phyloP scores from a whole-genome alignment of 2,888 invertebrate genomes.

The Mythimna vitellina region DNA sequence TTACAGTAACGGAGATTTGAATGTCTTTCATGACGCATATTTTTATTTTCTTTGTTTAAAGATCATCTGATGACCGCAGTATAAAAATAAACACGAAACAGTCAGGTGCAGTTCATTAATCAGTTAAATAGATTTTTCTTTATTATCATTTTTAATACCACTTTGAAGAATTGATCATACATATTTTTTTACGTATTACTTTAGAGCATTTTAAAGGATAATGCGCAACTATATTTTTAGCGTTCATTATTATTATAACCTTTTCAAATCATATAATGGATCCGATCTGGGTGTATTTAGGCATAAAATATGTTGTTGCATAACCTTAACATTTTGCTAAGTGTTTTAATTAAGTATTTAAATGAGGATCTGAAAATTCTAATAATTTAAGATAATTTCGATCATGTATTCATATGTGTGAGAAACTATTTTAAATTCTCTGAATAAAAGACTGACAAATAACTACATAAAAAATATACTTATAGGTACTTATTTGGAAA shows the following conservation, averaged over 20 bases:
- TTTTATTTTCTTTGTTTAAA: slow-evolving; percentile 2
- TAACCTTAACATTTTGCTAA: slow-evolving; percentile 33
- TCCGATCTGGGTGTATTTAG: background rate
- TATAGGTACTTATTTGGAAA: slow-evolving; percentile 13
- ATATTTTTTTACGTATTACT: background rate
- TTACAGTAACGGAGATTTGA: slow-evolving; percentile 22
- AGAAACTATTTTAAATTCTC: slow-evolving; percentile 13
- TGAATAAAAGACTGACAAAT: slow-evolving; percentile 12
- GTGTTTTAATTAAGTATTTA: slow-evolving; percentile 10
- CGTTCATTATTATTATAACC: slow-evolving; percentile 4
- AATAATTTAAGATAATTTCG: background rate
- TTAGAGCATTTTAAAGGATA: background rate
- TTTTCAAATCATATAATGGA: slow-evolving; percentile 13
- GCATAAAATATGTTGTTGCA: slow-evolving; percentile 10
- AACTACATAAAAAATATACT: background rate
- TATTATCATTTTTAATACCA: background rate
- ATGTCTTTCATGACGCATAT: slow-evolving; percentile 20
- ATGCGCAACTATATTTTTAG: slow-evolving; percentile 16
- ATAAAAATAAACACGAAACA: slow-evolving; percentile 15
- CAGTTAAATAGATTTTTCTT: background rate
- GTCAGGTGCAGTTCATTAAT: slow-evolving; percentile 7
- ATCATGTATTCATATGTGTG: background rate
- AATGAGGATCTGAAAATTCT: background rate
- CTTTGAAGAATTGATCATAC: slow-evolving; percentile 2
- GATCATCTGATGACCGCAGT: background rate